Conservation (phyloP, 1,140 invertebrate genomes). For the Diorhabda sublineata region DNA sequence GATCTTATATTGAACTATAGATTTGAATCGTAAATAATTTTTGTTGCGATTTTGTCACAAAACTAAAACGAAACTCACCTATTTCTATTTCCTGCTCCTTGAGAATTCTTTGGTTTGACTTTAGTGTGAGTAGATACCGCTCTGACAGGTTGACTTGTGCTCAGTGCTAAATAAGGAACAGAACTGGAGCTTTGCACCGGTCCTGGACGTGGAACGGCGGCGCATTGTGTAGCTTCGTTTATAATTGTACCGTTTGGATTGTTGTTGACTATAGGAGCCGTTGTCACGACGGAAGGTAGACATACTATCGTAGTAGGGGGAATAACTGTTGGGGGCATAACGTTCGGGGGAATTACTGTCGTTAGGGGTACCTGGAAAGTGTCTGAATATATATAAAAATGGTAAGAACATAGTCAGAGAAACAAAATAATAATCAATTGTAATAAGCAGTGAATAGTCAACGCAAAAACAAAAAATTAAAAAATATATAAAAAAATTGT, state of each 20-base stretch:
- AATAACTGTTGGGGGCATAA: conserved; percentile 44
- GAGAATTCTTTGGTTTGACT: conserved; percentile 41
- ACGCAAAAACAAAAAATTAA: too few relatives aligned
- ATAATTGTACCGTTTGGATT: conserved; percentile 34
- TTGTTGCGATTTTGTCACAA: too few relatives aligned
- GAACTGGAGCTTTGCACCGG: conserved; percentile 49
- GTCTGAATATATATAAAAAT: conserved; percentile 1
- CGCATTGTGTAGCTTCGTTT: conserved; percentile 38
- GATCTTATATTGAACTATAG: too few relatives aligned
- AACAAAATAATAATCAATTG: too few relatives aligned
- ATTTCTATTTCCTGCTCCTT: conserved; percentile 23
- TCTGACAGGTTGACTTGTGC: conserved; percentile 47
- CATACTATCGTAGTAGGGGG: conserved; percentile 54
- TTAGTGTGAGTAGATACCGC: conserved; percentile 46
- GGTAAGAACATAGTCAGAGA: not conserved
- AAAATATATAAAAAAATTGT: too few relatives aligned
- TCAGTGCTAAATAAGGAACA: conserved; percentile 52
- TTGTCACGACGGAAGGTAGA: conserved; percentile 46
- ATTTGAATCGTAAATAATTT: too few relatives aligned
- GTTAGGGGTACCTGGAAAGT: not conserved
- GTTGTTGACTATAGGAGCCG: conserved; percentile 40
- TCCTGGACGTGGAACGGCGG: conserved; percentile 36
- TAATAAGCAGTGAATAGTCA: too few relatives aligned
- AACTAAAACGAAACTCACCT: not conserved
- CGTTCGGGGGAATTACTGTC: not conserved